Evolutionary conservation across 2,113 vertebrate species (phyloP), one percentile per base, ranked within the genome.

Genomic region (Fregetta grallaria): DNA sequence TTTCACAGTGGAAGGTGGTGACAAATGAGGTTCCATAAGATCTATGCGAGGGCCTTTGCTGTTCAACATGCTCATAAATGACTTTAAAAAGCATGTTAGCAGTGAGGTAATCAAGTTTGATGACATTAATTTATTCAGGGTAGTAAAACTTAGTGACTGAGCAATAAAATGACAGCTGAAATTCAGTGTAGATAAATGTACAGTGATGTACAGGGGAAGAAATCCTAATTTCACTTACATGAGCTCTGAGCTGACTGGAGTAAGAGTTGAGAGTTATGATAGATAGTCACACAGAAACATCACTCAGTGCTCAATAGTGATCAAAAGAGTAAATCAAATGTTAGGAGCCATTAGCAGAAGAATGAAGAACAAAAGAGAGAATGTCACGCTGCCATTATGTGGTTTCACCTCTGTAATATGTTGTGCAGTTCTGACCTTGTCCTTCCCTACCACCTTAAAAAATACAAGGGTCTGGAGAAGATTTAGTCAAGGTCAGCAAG

Each of bases 111-210:
- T 95, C 76, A 87, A 87, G 34, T 89, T 55, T 89, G 73, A 86
- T 89, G 26, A 68, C 81, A 47, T n/a, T 90, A 91, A 89, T 94
- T 94, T 96, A 94, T 96, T 87, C 73, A 65, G 18, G 42, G 61
- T 91, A 74, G 52, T 94, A 87, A 96, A 96, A 94, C 45, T 55
- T 88, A 67, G 86, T 95, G 83, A 86, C 79, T 92, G 86, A 94
- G 83, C 79, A 96, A 86, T 97, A 94, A 95, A 94, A 92, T 63
- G 76, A 42, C 55, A 71, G 59, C 55, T 91, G 59, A 95, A 95
- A 95, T 92, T 92, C 89, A 55, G 15, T 83, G 52, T 74, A 71
- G 79, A 59, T 92, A 91, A 94, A 91, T 68, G 93, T 67, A 47
- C 36, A 16, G n/a, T 88, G 72, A 84, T 79, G 50, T 86, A 58